These are phyloP conservation scores for Takifugu bimaculatus DNA, from an alignment of 2,113 vertebrate species.

Conservation along the genomic window DNA sequence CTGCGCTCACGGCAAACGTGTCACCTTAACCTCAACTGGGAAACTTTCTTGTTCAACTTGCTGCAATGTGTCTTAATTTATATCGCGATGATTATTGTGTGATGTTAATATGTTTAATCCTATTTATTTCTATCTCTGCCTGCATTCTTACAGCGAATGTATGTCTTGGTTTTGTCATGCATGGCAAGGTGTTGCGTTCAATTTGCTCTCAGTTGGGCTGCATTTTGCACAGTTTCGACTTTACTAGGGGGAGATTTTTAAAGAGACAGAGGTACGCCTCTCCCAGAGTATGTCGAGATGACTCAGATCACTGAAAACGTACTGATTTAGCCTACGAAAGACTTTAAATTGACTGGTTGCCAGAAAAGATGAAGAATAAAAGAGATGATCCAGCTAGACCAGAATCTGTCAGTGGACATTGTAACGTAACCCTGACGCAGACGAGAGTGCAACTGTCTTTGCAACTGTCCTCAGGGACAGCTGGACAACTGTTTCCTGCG, in stretches of 20 bases:
- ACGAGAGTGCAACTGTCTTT: conserved; percentile 40
- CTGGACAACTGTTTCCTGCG: conserved; percentile 41
- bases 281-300: conserved; percentile 27
- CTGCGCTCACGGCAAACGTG: conserved; percentile 34
- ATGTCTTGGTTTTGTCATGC: conserved; percentile 57
- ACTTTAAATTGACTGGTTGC: too few species aligned
- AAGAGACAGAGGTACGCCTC: conserved; percentile 24
- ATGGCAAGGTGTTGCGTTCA: conserved; percentile 64
- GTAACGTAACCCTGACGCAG: conserved; percentile 26
- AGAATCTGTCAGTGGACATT: conserved; percentile 3
- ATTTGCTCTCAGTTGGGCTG: conserved; percentile 56
- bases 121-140: conserved; percentile 90
- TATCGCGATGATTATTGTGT: conserved; percentile 56
- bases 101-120: conserved; percentile 82
- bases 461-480: conserved; percentile 61
- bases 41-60: conserved; percentile 49
- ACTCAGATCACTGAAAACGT: conserved; percentile 41
- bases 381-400: not conserved
- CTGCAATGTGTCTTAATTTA: conserved; percentile 75
- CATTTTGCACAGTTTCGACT: conserved; percentile 80
- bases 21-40: conserved; percentile 62
- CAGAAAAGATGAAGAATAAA: not conserved
- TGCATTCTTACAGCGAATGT: conserved; percentile 75
- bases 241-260: conserved; percentile 56
- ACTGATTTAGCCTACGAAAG: not conserved